Conservation (phyloP, 2,113 vertebrate genomes). For the Takifugu flavidus region DNA sequence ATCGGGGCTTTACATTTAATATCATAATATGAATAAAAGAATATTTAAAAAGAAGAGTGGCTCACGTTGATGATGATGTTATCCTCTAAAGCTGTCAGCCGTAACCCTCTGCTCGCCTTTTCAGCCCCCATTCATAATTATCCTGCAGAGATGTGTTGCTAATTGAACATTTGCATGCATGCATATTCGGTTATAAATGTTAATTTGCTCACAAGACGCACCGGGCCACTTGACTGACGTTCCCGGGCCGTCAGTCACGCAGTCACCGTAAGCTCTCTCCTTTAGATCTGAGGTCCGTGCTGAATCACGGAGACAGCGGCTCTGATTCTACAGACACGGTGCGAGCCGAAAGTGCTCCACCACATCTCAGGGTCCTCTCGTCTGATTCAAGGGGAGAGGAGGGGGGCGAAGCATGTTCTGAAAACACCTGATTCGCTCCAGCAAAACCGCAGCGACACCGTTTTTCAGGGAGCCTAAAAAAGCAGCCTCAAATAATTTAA, state of each 20-base stretch:
- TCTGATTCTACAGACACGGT: conserved; percentile 19
- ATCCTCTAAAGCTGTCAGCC: no score
- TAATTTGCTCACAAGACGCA: conserved; percentile 3
- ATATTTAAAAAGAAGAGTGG: no score
- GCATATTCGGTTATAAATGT: conserved; percentile 5
- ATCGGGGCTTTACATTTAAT: neutral
- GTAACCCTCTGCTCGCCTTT: neutral
- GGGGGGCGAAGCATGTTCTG: neutral
- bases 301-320: neutral
- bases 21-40: no score
- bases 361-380: conserved; percentile 25
- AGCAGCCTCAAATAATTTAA: conserved; percentile 2
- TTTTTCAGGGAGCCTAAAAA: neutral
- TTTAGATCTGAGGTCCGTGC: conserved; percentile 4
- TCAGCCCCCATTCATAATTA: conserved; percentile 18
- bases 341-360: conserved; percentile 20
- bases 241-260: conserved; percentile 3
- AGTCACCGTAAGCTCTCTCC: neutral
- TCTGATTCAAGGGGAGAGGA: conserved; percentile 23
- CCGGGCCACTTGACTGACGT: neutral
- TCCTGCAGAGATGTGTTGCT: conserved; percentile 24
- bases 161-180: conserved; percentile 37
- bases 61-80: no score
- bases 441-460: conserved; percentile 1
- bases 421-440: conserved; percentile 15